Evolutionary conservation across 1,140 invertebrate genomes (phyloP), one percentile per base, ranked within the genome.

Genomic region (Drosophila pseudoobscura): DNA sequence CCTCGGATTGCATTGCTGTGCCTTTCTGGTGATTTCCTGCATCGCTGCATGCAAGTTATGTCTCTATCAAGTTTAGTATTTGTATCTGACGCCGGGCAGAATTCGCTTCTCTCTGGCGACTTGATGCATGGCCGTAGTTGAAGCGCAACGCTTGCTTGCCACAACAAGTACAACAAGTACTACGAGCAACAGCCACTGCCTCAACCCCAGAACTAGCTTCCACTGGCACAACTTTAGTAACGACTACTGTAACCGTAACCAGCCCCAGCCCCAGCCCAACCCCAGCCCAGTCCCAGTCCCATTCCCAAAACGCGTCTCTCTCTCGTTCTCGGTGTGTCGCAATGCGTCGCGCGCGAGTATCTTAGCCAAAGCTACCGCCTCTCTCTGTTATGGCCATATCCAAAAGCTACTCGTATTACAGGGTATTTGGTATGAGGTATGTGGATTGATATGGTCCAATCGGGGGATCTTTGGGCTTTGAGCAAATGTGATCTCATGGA

Each of bases 181-280:
- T 13, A 39, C 35, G 11, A 75, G 41, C 41, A 50, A 22, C 53
- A 63, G 50, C 41, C 55, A 51, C 54, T 64, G 53, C 3, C 24
- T 4, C 56, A 80, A 68, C 53, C 43, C 53, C 70, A 75, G 2
- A 35, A 3, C 31, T 35, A 35, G 9, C 8, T 0, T 3, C 31
- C 0, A 35, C 31, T 35, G 39, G 54, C 46, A 49, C 49, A 45
- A 53, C 54, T 44, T 35, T 56, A 63, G 60, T 59, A 62, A 63
- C 64, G 47, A 63, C 63, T 62, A 57, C 61, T 74, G 69, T 70
- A 72, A 70, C 68, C 82, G 59, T 80, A 85, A 84, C 78, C 71
- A 47, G 43, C 24, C 24, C 78, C 71, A 47, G 43, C 24, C 24
- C 20, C 20, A 20, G 20, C 71, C 70, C 61, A 20, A 1, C 20